phyloP scores from a whole-genome alignment of 1,140 invertebrate species.

The Aphelinus certus region DNA sequence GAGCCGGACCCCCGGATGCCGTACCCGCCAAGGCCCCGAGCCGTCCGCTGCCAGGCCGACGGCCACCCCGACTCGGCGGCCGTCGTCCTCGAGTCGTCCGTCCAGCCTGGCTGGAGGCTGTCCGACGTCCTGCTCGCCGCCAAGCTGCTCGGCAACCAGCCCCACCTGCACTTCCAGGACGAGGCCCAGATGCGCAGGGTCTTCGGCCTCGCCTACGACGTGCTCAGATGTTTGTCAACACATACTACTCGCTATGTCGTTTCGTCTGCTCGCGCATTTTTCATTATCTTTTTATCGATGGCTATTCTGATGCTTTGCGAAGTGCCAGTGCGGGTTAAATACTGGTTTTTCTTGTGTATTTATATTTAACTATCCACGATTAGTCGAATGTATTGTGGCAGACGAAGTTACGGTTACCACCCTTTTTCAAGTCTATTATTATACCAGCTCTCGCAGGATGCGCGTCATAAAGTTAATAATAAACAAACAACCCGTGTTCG shows the following conservation, averaged over 20 bases:
- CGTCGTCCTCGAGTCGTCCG: constrained; percentile 32
- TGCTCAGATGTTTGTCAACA: constrained; percentile 74
- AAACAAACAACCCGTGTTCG: too few species aligned
- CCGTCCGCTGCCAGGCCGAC: constrained; percentile 44
- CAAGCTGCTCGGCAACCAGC: constrained; percentile 43
- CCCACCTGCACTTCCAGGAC: constrained; percentile 61
- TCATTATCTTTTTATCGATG: too few species aligned
- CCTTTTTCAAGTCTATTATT: too few species aligned
- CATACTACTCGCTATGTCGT: not conserved
- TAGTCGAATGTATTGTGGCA: too few species aligned
- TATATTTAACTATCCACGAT: too few species aligned
- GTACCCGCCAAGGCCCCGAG: constrained; percentile 24
- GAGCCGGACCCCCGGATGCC: constrained; percentile 40
- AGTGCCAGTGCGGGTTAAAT: too few species aligned
- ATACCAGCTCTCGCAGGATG: too few species aligned
- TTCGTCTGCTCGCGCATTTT: too few species aligned
- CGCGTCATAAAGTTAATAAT: too few species aligned
- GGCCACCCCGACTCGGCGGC: not conserved
- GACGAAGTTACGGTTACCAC: too few species aligned
- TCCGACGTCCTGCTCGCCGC: constrained; percentile 54
- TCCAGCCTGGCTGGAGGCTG: constrained; percentile 55
- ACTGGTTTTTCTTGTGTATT: too few species aligned
- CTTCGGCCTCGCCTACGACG: constrained; percentile 80
- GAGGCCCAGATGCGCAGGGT: constrained; percentile 82
- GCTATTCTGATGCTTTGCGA: too few species aligned